Evolutionary conservation across 1,140 invertebrate genomes (phyloP).

Genomic region (Idris sp.): DNA sequence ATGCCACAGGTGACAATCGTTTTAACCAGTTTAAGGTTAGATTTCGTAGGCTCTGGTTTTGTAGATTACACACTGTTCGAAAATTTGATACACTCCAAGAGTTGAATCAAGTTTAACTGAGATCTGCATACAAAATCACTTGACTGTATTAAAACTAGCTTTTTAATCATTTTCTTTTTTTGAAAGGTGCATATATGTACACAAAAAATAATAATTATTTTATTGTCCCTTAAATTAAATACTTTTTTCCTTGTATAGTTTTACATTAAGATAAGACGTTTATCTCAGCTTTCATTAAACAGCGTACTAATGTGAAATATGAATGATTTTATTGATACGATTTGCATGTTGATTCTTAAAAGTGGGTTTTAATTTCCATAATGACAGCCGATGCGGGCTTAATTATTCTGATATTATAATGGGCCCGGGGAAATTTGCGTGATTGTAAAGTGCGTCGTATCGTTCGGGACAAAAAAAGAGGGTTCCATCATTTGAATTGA

Average conservation of each 20-base stretch:
- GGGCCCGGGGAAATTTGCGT: conserved; percentile 14
- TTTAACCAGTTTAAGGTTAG: conserved; percentile 65
- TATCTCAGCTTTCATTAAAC: not conserved
- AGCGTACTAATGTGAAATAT: conserved; percentile 4
- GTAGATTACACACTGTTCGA: no score
- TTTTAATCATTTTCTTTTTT: no score
- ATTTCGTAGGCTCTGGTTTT: no score
- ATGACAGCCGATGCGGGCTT: conserved; percentile 22
- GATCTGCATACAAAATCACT: no score
- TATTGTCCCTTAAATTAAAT: no score
- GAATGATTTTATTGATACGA: conserved; percentile 12
- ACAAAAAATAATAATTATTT: no score
- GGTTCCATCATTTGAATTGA: conserved; percentile 72
- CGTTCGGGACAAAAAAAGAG: conserved; percentile 31
- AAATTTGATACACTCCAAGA: no score
- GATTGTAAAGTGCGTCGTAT: conserved; percentile 27
- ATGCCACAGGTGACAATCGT: conserved; percentile 63
- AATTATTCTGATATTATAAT: conserved; percentile 39
- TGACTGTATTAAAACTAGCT: no score
- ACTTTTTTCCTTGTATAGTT: no score
- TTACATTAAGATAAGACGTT: no score
- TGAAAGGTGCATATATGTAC: no score
- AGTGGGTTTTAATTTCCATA: conserved; percentile 36
- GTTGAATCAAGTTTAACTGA: no score
- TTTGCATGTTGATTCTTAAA: conserved; percentile 19